phyloP scores from a whole-genome alignment of 1,140 invertebrate genomes.

The Pseudomyrmex pallidus region DNA sequence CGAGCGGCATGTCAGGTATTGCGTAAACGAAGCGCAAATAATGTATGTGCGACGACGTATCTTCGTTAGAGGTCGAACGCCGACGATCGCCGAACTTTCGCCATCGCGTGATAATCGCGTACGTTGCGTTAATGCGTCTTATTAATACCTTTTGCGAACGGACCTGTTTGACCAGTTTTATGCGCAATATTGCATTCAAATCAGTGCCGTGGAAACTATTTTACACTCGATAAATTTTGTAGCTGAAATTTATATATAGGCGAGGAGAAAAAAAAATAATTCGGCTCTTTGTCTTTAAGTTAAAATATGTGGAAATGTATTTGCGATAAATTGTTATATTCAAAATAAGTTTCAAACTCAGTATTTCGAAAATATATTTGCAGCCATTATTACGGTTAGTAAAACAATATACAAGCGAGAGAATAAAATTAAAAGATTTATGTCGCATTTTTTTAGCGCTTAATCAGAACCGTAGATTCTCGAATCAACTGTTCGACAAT shows the following conservation, averaged over 20 bases:
- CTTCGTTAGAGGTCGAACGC: constrained; percentile 62
- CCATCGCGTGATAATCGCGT: constrained; percentile 27
- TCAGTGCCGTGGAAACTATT: not conserved
- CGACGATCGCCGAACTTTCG: constrained; percentile 64
- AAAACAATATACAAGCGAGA: not conserved
- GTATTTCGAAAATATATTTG: no score
- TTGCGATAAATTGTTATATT: no score
- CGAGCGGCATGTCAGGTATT: constrained; percentile 12
- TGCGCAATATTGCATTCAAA: constrained; percentile 1
- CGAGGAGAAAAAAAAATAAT: no score
- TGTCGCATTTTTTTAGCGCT: constrained; percentile 20
- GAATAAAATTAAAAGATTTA: not conserved
- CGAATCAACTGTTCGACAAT: constrained; percentile 41
- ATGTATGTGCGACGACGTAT: constrained; percentile 22
- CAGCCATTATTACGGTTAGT: not conserved
- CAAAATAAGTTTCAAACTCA: no score
- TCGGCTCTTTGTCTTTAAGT: no score
- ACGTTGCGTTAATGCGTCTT: not conserved
- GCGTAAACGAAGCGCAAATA: constrained; percentile 44
- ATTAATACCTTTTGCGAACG: constrained; percentile 15
- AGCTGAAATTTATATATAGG: not conserved
- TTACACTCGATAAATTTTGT: not conserved
- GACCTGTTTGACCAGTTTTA: constrained; percentile 29
- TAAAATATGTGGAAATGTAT: no score
- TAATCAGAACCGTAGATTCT: constrained; percentile 38